Evolutionary conservation across 2,888 invertebrate species (phyloP).

Genomic region (Pollenia amentaria): DNA sequence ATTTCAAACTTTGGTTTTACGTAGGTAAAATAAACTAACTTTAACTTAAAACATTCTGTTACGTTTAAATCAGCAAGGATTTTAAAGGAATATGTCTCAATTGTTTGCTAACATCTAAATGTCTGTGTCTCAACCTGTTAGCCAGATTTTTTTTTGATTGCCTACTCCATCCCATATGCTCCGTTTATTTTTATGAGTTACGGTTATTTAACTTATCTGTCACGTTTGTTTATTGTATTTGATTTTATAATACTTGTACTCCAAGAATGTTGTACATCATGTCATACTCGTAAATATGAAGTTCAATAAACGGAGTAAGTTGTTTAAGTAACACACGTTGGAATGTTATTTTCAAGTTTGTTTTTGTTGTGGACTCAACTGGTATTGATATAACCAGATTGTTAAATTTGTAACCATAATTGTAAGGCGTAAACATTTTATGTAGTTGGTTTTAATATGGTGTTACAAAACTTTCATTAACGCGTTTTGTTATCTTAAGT

Average conservation of each 20-base stretch:
- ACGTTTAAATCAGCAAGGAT: neutral
- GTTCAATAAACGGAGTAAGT: slow-evolving; percentile 74
- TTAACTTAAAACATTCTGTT: neutral
- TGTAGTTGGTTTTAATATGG: slow-evolving; percentile 7
- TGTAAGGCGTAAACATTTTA: slow-evolving; percentile 28
- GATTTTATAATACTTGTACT: slow-evolving; percentile 24
- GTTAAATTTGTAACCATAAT: slow-evolving; percentile 42
- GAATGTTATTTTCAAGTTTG: slow-evolving; percentile 68
- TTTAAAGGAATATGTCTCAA: neutral
- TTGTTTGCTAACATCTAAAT: slow-evolving; percentile 11
- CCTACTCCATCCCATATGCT: slow-evolving; percentile 8
- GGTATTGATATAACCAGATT: neutral
- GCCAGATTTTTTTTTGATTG: slow-evolving; percentile 12
- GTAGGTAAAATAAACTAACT: too few relatives aligned
- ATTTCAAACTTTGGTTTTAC: too few relatives aligned
- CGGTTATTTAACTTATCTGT: slow-evolving; percentile 42
- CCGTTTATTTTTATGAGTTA: slow-evolving; percentile 27
- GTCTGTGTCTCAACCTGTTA: slow-evolving; percentile 24
- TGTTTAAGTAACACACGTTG: slow-evolving; percentile 58
- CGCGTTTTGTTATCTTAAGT: slow-evolving; percentile 18
- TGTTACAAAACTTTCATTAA: slow-evolving; percentile 45
- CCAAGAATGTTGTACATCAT: slow-evolving; percentile 16
- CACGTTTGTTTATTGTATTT: slow-evolving; percentile 10
- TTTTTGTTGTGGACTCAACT: slow-evolving; percentile 19
- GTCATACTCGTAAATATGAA: slow-evolving; percentile 43